Base-by-base conservation (phyloP, 2,797 vertebrate species). In the Chiloscyllium punctatum region DNA sequence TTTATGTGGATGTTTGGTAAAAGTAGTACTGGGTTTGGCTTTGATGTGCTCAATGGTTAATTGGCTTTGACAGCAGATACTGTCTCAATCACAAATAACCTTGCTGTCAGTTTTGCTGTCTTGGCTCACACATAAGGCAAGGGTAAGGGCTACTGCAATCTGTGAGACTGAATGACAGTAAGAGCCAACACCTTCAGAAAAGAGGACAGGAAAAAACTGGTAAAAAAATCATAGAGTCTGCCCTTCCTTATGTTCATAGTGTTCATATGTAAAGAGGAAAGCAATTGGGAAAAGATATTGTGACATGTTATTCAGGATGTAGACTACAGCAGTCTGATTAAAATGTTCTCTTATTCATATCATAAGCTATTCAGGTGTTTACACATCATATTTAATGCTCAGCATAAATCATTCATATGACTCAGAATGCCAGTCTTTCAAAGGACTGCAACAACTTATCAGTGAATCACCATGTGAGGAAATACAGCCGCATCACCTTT, bases 31-130 rank as follows among this genome's bases (percentile, higher is more conserved):
- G 69, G 69, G 42, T 27, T 72, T 30, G 27, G 71, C 1, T 77
- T 72, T 95, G 48, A 95, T 30, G 6, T 25, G 48, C 72, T 48
- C 94, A 42, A 68, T 69, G 18, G 37, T 69, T 88, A 30, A 62
- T 3, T 0, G 11, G 0, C 51, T 57, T 88, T 68, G 90, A 66
- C 6, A 92, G 16, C n/a, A 25, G 62, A 25, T 66, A 21, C 21
- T 69, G 90, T 92, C 94, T 53, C 71, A 4, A 95, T 77, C 71
- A 68, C n/a, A 95, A 51, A 95, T 51, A 77, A 5, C 71, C 94
- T 48, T 95, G 71, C 42, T 77, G 72, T 77, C 42, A 72, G 18
- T 77, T 42, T 92, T 23, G 51, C 71, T 18, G 51, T 51, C 71
- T 77, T 53, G 94, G 27, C 51, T 77, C 71, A 15, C 42, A 77